Evolutionary conservation across 1,140 invertebrate genomes (phyloP), one percentile per base, ranked within the genome.

Genomic region (Thrips palmi): DNA sequence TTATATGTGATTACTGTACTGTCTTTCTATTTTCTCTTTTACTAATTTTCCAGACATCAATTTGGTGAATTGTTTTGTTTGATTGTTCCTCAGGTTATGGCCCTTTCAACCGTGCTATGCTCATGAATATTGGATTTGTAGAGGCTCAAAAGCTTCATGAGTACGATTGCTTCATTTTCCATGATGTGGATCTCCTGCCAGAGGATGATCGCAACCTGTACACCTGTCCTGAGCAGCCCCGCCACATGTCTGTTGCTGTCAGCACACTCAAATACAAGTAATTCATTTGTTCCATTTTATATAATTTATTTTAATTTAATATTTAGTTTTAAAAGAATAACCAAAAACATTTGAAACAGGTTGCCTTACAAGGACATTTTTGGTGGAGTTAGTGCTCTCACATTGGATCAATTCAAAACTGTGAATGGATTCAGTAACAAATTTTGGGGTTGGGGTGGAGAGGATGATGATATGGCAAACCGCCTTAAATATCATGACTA

Each of bases 81-180:
- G 44, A 40, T 49, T 55, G n/a, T n/a, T n/a, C n/a, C n/a, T 21
- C 59, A 60, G 77, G 73, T 35, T 62, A 62, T 18, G 67, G 66
- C 6, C 65, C 68, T 11, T 97, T 96, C 55, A 96, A 96, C 57
- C 68, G 88, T 37, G 92, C 85, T 1, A 80, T 83, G 64, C 63
- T 96, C 31, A 84, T 96, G 75, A 97, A 97, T 59, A 76, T 94
- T n/a, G 92, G 89, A 5, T 94, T 78, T 57, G 66, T 71, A 25
- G 89, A 94, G 58, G 79, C 85, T 1, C 56, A 75, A 44, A 82
- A 83, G 52, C 58, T 74, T 25, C 68, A 71, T 27, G 62, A 71
- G 27, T 88, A 77, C 59, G 74, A 86, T 50, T 96, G 89, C 60
- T 92, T 91, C 58, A 75, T 94, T 43, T 94, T 94, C 60, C 89